Base-by-base conservation (phyloP, 2,888 invertebrate species). In the Tinea pellionella region DNA sequence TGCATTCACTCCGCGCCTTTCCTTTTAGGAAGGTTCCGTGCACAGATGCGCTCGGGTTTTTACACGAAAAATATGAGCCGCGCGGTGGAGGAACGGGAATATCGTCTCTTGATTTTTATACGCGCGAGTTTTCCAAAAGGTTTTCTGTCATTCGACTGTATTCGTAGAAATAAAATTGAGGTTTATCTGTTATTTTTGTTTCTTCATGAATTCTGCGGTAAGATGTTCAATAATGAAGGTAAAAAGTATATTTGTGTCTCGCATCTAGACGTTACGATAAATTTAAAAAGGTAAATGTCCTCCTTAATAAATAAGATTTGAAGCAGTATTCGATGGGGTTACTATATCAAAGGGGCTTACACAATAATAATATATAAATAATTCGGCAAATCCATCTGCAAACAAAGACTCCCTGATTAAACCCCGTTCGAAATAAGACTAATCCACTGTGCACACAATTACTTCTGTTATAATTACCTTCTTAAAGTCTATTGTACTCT, bases 41-140 rank as follows among this genome's bases (percentile, higher is more conserved):
- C 61, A 56, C 61, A 61, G 61, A 61, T 61, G 61, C 59, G 59
- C 59, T 58, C 59, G 8, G 58, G 59, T 61, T 61, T 58, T 59
- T 58, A 61, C 59, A 43, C 57, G 56, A 43, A 57, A 61, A 57
- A 57, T 61, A 57, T 61, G 61, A 41, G 42, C 41, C 43, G 29
- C 42, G 41, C 18, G 24, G 59, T 15, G 19, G 15, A 42, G 53
- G 24, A 3, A n/a, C 53, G 47, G 47, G 47, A 37, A 9, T 47
- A 47, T 47, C 53, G n/a, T 53, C 53, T 53, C 16, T 24, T 12
- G 53, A 53, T 53, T 53, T 53, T 47, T 47, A 47, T 16, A 47
- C 47, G 6, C 47, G 47, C 13, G 16, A 37, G 37, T 37, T 9
- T 37, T 9, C 37, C 47, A 6, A 16, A 47, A 47, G 47, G 16